These are phyloP conservation scores for Atta texana DNA, from an alignment of 1,140 invertebrate species.

Conservation along the genomic window DNA sequence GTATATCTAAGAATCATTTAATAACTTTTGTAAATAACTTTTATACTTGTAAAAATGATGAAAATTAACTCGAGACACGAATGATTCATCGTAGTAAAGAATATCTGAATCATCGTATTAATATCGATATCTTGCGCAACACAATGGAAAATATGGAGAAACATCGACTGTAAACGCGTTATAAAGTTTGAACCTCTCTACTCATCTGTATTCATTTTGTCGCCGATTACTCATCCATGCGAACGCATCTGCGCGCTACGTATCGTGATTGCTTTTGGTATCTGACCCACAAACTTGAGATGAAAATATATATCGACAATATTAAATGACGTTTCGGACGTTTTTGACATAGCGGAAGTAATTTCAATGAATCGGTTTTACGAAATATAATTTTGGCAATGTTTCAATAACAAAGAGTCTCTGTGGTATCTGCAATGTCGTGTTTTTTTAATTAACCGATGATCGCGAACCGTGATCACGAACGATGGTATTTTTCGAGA, in stretches of 20 bases:
- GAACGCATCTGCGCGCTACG: slow-evolving; percentile 37
- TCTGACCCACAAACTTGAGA: slow-evolving; percentile 43
- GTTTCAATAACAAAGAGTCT: slow-evolving; percentile 67
- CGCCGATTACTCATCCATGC: slow-evolving; percentile 21
- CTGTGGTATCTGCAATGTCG: slow-evolving; percentile 5
- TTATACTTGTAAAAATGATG: too few relatives aligned
- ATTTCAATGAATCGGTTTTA: slow-evolving; percentile 1
- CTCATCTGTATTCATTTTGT: neutral
- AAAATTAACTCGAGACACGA: too few relatives aligned
- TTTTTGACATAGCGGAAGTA: slow-evolving; percentile 45
- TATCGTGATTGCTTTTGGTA: slow-evolving; percentile 70
- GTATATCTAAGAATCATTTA: too few relatives aligned
- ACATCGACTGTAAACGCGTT: neutral
- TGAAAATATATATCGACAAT: slow-evolving; percentile 20
- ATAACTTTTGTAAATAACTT: too few relatives aligned
- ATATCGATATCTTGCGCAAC: neutral
- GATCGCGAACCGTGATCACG: slow-evolving; percentile 53
- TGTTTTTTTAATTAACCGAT: slow-evolving; percentile 67
- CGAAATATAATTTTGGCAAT: slow-evolving; percentile 73
- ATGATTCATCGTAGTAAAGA: too few relatives aligned
- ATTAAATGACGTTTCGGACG: slow-evolving; percentile 17
- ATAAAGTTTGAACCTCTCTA: slow-evolving; percentile 16
- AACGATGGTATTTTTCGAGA: slow-evolving; percentile 68
- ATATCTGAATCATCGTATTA: neutral
- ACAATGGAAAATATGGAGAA: neutral